Conservation (phyloP, 2,113 vertebrate species). For the Sprattus sprattus region DNA sequence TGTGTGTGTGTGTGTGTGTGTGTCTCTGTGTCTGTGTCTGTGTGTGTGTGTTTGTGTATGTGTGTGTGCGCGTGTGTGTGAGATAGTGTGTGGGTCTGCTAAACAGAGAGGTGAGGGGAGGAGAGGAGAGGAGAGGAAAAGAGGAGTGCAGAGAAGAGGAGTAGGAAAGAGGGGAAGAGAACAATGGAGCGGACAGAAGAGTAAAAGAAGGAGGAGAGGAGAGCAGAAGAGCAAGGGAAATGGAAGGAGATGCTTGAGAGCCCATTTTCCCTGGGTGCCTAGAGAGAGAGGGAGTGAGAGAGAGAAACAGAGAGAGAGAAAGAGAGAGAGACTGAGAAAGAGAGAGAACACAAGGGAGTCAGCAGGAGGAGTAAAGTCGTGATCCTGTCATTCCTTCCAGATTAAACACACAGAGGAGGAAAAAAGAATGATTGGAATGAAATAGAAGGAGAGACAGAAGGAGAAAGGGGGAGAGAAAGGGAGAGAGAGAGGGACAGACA, state of each 20-base stretch:
- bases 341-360: not conserved
- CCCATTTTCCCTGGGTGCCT: no score
- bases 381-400: not conserved
- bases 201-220: not conserved
- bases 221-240: not conserved
- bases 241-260: no score
- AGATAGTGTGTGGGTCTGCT: constrained; percentile 23
- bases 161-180: constrained; percentile 20
- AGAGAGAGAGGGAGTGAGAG: no score
- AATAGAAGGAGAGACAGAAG: not conserved
- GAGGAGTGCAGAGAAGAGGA: not conserved
- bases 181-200: constrained; percentile 13
- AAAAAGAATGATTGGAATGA: constrained; percentile 29
- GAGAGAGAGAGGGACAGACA: not conserved
- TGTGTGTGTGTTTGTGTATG: constrained; percentile 21
- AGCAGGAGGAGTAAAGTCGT: not conserved
- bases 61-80: constrained; percentile 28
- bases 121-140: constrained; percentile 6
- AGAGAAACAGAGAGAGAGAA: no score
- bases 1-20: constrained; percentile 33
- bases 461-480: not conserved
- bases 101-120: not conserved
- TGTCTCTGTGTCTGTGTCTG: not conserved
- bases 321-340: not conserved
- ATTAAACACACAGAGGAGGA: not conserved